phyloP scores from a whole-genome alignment of 2,888 invertebrate genomes.

The Monopis laevigella region DNA sequence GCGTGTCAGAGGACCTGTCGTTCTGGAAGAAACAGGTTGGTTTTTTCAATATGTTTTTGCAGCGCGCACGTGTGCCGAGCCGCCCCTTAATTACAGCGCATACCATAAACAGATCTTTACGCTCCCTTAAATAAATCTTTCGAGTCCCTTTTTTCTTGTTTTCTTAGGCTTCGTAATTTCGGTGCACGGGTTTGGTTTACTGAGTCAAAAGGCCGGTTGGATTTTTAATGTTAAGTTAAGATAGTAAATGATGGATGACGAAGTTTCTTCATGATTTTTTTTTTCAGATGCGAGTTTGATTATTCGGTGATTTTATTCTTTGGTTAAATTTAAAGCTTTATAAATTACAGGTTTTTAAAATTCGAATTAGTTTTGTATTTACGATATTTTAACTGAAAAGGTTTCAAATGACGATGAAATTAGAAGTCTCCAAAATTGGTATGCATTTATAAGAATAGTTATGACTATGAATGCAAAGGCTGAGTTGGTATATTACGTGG shows the following conservation, averaged over 20 bases:
- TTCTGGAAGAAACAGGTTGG: constrained; percentile 53
- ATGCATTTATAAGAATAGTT: too few species aligned
- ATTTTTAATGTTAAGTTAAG: background rate
- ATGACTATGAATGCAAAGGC: too few species aligned
- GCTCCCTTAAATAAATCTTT: constrained; percentile 68
- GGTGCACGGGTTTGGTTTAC: constrained; percentile 52
- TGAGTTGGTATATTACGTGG: too few species aligned
- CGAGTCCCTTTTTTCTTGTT: constrained; percentile 40
- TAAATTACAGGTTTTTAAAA: too few species aligned
- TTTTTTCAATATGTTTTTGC: constrained; percentile 56
- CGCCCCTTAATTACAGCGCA: constrained; percentile 67
- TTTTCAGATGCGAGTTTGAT: background rate
- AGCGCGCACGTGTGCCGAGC: constrained; percentile 53
- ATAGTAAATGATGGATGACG: background rate
- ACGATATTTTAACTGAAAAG: too few species aligned
- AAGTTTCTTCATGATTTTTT: too few species aligned
- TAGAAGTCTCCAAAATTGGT: too few species aligned
- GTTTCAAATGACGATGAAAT: too few species aligned
- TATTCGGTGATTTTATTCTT: background rate
- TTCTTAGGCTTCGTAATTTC: constrained; percentile 58
- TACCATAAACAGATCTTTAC: constrained; percentile 69
- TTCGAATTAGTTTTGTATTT: too few species aligned
- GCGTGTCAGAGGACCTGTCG: constrained; percentile 64
- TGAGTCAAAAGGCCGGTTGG: constrained; percentile 22
- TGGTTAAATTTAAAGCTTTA: background rate